phyloP scores from a whole-genome alignment of 2,113 vertebrate species.

The Cottus gobio region DNA sequence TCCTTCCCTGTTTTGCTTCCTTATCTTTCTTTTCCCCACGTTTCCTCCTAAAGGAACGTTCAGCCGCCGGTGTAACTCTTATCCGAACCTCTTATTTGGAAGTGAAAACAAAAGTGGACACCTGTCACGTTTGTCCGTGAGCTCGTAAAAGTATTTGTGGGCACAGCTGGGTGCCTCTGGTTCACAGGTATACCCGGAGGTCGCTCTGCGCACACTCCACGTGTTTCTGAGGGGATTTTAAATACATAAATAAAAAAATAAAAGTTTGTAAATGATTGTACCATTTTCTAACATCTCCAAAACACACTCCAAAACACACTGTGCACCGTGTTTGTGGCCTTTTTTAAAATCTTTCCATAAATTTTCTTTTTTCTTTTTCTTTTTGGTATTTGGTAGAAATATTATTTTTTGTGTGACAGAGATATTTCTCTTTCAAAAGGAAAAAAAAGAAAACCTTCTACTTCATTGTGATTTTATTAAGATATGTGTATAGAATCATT shows the following conservation, averaged over 20 bases:
- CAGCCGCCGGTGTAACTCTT: constrained; percentile 32
- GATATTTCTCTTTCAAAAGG: not conserved
- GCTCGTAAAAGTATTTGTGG: constrained; percentile 10
- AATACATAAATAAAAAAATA: too few species aligned
- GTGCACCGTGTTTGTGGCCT: not conserved
- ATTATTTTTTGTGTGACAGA: not conserved
- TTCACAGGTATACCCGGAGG: not conserved
- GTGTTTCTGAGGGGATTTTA: constrained; percentile 55
- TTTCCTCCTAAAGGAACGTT: constrained; percentile 24
- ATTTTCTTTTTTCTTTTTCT: not conserved
- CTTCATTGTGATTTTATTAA: not conserved
- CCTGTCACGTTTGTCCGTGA: constrained; percentile 10
- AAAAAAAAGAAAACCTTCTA: not conserved
- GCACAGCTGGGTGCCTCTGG: too few species aligned
- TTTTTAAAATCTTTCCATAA: not conserved
- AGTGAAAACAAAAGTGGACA: constrained; percentile 22
- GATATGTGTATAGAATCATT: constrained; percentile 6
- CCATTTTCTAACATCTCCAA: not conserved
- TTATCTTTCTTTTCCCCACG: constrained; percentile 9
- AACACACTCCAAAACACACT: not conserved
- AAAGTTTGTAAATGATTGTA: too few species aligned
- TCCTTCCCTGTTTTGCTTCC: not conserved
- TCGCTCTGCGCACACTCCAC: constrained; percentile 47
- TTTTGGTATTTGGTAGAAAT: not conserved
- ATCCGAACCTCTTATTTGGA: constrained; percentile 31